A percentile compares a stretch with the other conserved stretches of the same genome.
phyloP scores from a whole-genome alignment of 2,888 invertebrate genomes.

The Heliconius erato region DNA sequence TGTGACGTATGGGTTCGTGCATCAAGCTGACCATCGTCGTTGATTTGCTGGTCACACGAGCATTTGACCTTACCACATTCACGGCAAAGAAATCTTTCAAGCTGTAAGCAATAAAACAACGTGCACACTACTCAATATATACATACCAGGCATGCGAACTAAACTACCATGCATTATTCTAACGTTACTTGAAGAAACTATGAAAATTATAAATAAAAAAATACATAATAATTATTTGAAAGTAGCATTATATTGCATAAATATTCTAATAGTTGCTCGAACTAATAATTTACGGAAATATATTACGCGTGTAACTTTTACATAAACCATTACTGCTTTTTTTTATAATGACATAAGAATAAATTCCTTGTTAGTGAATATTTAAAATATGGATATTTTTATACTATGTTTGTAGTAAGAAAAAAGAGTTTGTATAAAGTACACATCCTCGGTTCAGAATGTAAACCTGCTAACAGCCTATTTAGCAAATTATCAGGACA shows the following conservation, averaged over 20 bases:
- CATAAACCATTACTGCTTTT: neutral
- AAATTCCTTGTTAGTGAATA: neutral
- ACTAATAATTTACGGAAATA: constrained; percentile 17
- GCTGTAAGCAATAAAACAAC: constrained; percentile 88
- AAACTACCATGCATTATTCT: constrained; percentile 51
- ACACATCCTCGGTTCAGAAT: no score
- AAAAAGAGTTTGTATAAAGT: neutral
- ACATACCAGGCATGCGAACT: constrained; percentile 70
- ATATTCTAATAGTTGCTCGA: constrained; percentile 16
- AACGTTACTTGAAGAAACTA: constrained; percentile 8
- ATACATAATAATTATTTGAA: neutral
- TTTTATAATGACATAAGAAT: constrained; percentile 16
- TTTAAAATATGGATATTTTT: neutral
- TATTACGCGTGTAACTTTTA: constrained; percentile 17
- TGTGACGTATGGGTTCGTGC: constrained; percentile 56
- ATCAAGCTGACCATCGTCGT: constrained; percentile 54
- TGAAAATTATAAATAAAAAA: constrained; percentile 10
- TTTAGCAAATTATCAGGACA: no score
- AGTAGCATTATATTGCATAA: constrained; percentile 27
- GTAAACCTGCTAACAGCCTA: no score
- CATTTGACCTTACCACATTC: constrained; percentile 89
- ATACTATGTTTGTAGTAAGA: neutral
- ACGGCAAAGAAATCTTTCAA: constrained; percentile 90
- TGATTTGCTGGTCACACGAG: constrained; percentile 75
- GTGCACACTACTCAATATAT: constrained; percentile 81